These are phyloP conservation scores for Euborellia annulipes DNA, from an alignment of 1,140 invertebrate species.

Conservation along the genomic window DNA sequence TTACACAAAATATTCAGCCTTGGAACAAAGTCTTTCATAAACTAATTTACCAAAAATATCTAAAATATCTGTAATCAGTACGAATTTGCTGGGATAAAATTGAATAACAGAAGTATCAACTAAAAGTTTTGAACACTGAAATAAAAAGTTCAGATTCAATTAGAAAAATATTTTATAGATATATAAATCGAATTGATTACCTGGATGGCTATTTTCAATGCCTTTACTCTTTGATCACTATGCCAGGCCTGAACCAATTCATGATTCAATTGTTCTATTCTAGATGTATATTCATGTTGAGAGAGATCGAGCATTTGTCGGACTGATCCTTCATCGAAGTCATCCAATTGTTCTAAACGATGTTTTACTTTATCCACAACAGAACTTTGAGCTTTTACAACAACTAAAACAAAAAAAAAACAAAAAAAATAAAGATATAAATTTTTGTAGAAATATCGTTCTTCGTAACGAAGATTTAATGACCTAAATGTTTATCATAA, in stretches of 20 bases:
- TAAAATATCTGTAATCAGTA: conserved; percentile 86
- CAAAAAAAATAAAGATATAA: not conserved
- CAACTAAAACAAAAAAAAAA: conserved; percentile 33
- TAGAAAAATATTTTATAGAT: conserved; percentile 1
- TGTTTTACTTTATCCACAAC: conserved; percentile 83
- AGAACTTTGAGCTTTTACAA: conserved; percentile 56
- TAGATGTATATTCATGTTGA: conserved; percentile 78
- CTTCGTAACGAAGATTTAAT: too few species aligned
- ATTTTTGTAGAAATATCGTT: too few species aligned
- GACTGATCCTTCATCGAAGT: conserved; percentile 79
- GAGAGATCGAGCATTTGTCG: conserved; percentile 77
- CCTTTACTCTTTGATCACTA: conserved; percentile 84
- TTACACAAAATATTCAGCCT: conserved; percentile 49
- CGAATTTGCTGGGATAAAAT: conserved; percentile 97
- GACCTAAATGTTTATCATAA: not conserved
- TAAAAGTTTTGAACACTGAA: conserved; percentile 80
- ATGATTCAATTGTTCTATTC: conserved; percentile 78
- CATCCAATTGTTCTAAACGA: conserved; percentile 83
- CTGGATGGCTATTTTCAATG: conserved; percentile 89
- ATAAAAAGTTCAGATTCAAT: conserved; percentile 18
- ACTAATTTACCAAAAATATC: conserved; percentile 91
- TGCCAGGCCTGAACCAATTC: conserved; percentile 83
- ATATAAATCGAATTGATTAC: conserved; percentile 23
- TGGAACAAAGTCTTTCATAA: conserved; percentile 68
- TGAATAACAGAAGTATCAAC: conserved; percentile 73